Conservation (phyloP, 1,140 invertebrate species). For the Conopomorpha cramerella region DNA sequence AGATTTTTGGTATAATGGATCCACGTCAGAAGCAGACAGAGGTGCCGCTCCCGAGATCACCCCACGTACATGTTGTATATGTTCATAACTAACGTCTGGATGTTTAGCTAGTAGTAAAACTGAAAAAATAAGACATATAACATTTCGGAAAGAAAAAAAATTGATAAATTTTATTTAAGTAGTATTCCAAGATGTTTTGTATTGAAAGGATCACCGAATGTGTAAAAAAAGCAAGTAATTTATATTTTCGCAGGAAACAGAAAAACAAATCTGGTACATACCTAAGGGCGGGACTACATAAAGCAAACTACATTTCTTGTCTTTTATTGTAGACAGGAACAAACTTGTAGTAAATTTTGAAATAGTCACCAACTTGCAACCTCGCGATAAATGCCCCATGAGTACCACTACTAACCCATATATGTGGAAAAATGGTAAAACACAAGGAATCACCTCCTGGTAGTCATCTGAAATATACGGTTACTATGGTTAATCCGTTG, state of each 20-base stretch:
- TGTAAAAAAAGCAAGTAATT: too few relatives aligned
- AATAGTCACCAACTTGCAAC: conserved; percentile 74
- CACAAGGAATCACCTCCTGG: conserved; percentile 66
- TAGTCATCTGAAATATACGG: conserved; percentile 36
- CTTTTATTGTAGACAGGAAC: conserved; percentile 64
- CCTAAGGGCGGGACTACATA: conserved; percentile 70
- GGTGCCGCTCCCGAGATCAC: conserved; percentile 76
- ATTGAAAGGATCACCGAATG: too few relatives aligned
- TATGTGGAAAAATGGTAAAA: conserved; percentile 89
- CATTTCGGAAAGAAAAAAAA: too few relatives aligned
- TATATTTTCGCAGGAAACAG: too few relatives aligned
- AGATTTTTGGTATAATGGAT: conserved; percentile 61
- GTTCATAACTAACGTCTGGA: conserved; percentile 63
- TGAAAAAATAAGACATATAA: too few relatives aligned
- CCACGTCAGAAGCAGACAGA: conserved; percentile 65
- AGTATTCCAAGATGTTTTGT: too few relatives aligned
- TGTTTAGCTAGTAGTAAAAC: conserved; percentile 71
- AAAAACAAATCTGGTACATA: too few relatives aligned
- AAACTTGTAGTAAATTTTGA: conserved; percentile 73
- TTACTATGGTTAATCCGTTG: too few relatives aligned
- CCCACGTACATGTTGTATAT: conserved; percentile 60
- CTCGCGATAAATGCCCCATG: conserved; percentile 63
- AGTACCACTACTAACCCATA: conserved; percentile 74
- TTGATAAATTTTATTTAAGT: too few relatives aligned
- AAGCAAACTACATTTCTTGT: conserved; percentile 62